A percentile compares a stretch with the other conserved stretches of the same genome.
Conservation (phyloP, 2,888 invertebrate species). For the Philaethria dido region DNA sequence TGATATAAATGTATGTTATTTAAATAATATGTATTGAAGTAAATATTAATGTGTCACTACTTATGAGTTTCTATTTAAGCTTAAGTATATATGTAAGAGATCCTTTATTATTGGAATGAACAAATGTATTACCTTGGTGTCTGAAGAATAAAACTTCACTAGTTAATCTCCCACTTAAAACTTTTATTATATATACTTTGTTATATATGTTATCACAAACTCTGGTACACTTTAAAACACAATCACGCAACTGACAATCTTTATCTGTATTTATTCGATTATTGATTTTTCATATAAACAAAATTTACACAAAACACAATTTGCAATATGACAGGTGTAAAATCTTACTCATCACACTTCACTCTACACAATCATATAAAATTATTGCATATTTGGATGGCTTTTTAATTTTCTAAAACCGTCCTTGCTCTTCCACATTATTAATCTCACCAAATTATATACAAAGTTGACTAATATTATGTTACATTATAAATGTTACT, state of each 20-base stretch:
- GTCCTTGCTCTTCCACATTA: slow-evolving; percentile 70
- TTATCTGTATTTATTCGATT: slow-evolving; percentile 78
- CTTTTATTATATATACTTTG: slow-evolving; percentile 86
- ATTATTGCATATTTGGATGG: slow-evolving; percentile 83
- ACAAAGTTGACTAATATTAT: slow-evolving; percentile 81
- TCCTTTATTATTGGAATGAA: slow-evolving; percentile 28
- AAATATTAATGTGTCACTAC: background rate
- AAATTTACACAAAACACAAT: slow-evolving; percentile 83
- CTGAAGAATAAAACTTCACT: slow-evolving; percentile 81
- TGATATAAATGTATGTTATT: background rate
- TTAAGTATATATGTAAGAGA: background rate
- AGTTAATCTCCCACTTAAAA: slow-evolving; percentile 83
- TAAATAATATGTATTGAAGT: background rate
- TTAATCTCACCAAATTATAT: slow-evolving; percentile 83
- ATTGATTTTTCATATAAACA: slow-evolving; percentile 81
- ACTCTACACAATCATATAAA: slow-evolving; percentile 78
- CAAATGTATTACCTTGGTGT: slow-evolving; percentile 66
- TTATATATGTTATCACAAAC: slow-evolving; percentile 90
- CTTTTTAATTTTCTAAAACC: slow-evolving; percentile 76
- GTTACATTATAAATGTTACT: slow-evolving; percentile 72
- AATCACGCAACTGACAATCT: slow-evolving; percentile 86
- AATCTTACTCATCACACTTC: slow-evolving; percentile 74
- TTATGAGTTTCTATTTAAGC: background rate
- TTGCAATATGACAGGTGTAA: slow-evolving; percentile 79
- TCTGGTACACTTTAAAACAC: slow-evolving; percentile 89